Conservation (phyloP, 1,140 invertebrate species). For the Rhagoletis pomonella region DNA sequence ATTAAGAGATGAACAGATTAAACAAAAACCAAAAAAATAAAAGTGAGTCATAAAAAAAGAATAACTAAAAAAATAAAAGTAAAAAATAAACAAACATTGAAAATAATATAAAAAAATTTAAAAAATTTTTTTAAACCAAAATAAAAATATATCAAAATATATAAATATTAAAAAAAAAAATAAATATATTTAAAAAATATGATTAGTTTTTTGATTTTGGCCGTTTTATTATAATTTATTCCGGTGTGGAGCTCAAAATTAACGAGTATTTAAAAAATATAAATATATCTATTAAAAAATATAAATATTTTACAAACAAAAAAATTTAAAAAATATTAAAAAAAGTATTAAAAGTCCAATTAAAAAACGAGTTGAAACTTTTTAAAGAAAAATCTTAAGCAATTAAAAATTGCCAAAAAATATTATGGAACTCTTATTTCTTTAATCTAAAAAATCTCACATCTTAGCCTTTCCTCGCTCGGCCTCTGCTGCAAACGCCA, state of each 20-base stretch:
- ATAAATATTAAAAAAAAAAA: background rate
- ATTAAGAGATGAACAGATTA: background rate
- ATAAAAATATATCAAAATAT: background rate
- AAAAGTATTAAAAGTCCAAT: no score
- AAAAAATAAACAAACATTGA: background rate
- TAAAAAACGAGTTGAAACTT: no score
- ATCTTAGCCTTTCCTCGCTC: background rate
- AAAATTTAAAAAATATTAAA: no score
- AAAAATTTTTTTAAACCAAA: background rate
- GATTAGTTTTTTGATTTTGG: background rate
- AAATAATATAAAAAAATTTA: background rate
- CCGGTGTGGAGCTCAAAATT: no score
- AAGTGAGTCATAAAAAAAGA: conserved; percentile 6
- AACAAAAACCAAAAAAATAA: background rate
- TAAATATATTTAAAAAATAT: background rate
- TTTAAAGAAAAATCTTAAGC: no score
- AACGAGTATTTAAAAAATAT: no score
- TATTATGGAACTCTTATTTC: no score
- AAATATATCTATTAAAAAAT: no score
- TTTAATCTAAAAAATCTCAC: background rate
- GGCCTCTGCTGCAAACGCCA: background rate
- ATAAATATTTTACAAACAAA: no score
- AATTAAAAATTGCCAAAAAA: no score
- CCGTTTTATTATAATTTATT: no score
- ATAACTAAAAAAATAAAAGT: conserved; percentile 10